Conservation (phyloP, 2,797 vertebrate genomes). For the Clarias fuscus region DNA sequence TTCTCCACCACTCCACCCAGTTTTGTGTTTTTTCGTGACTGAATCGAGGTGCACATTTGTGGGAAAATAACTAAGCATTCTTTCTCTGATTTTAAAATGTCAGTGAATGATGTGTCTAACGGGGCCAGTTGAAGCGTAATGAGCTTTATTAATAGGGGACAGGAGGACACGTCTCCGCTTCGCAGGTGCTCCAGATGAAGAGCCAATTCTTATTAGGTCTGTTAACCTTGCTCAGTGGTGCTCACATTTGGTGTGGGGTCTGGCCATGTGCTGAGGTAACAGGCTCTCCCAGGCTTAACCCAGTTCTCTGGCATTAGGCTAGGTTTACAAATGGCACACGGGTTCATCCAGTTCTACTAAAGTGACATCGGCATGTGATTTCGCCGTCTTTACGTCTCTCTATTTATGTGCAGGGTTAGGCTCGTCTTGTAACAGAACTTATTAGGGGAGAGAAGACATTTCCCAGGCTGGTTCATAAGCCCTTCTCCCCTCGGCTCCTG, state of each 20-base stretch:
- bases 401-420: conserved; percentile 20
- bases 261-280: conserved; percentile 37
- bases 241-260: conserved; percentile 26
- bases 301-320: conserved; percentile 14
- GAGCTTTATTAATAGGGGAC: conserved; percentile 36
- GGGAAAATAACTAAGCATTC: neutral
- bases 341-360: neutral
- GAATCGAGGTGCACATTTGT: conserved; percentile 23
- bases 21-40: conserved; percentile 18
- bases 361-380: neutral
- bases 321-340: conserved; percentile 4
- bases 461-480: conserved; percentile 8
- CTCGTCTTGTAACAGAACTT: conserved; percentile 15
- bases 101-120: conserved; percentile 31
- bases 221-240: conserved; percentile 39
- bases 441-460: neutral
- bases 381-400: neutral
- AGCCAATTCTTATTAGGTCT: conserved; percentile 42
- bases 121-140: conserved; percentile 20
- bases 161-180: conserved; percentile 36
- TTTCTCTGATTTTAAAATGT: conserved; percentile 15
- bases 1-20: conserved; percentile 24
- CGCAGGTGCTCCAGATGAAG: conserved; percentile 37
- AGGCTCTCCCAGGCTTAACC: conserved; percentile 26
- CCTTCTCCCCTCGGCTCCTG: conserved; percentile 25